phyloP scores from a whole-genome alignment of 2,888 invertebrate genomes.

The Lithophane ornitopus region DNA sequence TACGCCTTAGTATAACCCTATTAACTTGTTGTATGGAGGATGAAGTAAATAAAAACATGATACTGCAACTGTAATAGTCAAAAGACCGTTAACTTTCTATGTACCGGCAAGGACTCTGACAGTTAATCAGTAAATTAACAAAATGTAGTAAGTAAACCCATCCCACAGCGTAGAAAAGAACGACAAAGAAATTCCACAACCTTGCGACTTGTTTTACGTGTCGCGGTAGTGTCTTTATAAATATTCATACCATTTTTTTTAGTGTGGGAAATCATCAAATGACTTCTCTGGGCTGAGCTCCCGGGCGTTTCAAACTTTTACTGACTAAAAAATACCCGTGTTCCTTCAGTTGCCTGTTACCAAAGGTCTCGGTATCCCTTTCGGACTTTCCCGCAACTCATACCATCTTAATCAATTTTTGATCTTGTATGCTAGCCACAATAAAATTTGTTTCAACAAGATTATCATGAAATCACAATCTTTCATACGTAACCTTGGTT shows the following conservation, averaged over 20 bases:
- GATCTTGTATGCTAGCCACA: not conserved
- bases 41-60: not conserved
- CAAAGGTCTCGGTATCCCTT: too few relatives aligned
- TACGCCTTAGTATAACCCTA: constrained; percentile 25
- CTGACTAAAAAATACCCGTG: too few relatives aligned
- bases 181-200: not conserved
- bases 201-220: not conserved
- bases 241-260: not conserved
- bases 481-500: not conserved
- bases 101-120: not conserved
- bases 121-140: not conserved
- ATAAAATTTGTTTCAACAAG: not conserved
- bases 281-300: too few relatives aligned
- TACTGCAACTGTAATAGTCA: not conserved
- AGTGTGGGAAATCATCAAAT: too few relatives aligned
- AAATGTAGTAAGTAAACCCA: not conserved
- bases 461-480: not conserved
- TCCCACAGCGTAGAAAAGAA: not conserved
- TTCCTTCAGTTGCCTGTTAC: too few relatives aligned
- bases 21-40: not conserved
- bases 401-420: not conserved
- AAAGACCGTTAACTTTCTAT: not conserved
- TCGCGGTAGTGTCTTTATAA: not conserved
- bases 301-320: too few relatives aligned
- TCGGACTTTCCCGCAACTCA: too few relatives aligned